Conservation (phyloP, 2,797 vertebrate species). For the Megaceryle alcyon region DNA sequence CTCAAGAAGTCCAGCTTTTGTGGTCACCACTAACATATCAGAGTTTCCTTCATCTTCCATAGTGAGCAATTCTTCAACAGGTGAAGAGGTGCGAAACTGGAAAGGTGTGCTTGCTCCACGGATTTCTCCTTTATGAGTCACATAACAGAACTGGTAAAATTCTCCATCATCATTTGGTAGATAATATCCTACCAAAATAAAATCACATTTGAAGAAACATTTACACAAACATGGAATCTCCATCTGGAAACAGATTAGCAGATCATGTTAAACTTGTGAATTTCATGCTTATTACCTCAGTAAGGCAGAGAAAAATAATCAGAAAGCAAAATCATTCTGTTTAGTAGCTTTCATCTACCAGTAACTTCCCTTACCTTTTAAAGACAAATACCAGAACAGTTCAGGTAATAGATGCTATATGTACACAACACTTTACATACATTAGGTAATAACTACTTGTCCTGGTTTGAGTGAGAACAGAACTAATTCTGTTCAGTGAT, state of each 20-base stretch:
- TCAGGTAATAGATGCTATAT: not conserved
- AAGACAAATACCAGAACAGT: not conserved
- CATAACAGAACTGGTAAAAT: constrained; percentile 99
- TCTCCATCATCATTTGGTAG: constrained; percentile 97
- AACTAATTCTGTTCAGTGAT: too few species aligned
- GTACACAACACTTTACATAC: not conserved
- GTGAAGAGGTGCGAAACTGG: constrained; percentile 92
- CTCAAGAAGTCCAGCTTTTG: constrained; percentile 95
- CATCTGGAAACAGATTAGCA: not conserved
- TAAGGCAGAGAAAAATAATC: not conserved
- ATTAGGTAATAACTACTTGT: not conserved
- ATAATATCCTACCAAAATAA: constrained; percentile 88
- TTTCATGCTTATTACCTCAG: not conserved
- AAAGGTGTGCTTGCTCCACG: constrained; percentile 98
- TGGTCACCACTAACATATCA: constrained; percentile 98
- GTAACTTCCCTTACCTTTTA: not conserved
- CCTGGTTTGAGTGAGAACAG: too few species aligned
- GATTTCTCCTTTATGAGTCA: constrained; percentile 98
- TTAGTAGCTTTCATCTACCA: not conserved
- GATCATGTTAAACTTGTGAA: accelerated
- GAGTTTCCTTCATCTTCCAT: constrained; percentile 98
- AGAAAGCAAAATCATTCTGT: not conserved
- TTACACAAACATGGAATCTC: not conserved
- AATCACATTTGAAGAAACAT: not conserved
- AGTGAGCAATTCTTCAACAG: constrained; percentile 93